Conservation (phyloP, 30 jellyfish, hydroid and myxozoan genomes). For the Aurelia sp. region DNA sequence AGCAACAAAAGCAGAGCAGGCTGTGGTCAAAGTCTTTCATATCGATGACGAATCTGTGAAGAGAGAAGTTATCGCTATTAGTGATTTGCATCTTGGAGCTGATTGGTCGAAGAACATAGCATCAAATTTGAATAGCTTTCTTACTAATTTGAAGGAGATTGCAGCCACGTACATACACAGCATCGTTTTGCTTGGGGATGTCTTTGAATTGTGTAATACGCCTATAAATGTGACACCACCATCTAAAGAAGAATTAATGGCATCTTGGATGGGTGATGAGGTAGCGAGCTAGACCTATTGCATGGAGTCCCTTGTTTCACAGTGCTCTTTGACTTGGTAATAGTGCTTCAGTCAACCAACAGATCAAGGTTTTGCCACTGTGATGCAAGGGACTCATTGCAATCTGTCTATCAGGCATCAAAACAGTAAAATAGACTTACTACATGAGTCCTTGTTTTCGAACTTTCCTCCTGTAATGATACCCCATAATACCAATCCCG, state of each 20-base stretch:
- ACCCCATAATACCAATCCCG: too few relatives aligned
- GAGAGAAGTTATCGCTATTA: slow-evolving; percentile 45
- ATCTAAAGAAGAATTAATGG: slow-evolving; percentile 32
- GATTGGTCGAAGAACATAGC: slow-evolving; percentile 47
- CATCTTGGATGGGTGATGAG: slow-evolving; percentile 45
- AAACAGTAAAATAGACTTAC: too few relatives aligned
- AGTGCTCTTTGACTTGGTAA: too few relatives aligned
- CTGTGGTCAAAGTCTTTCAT: slow-evolving; percentile 14
- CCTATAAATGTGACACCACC: slow-evolving; percentile 64
- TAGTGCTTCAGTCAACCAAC: too few relatives aligned
- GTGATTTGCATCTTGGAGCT: slow-evolving; percentile 64
- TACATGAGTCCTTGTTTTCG: too few relatives aligned
- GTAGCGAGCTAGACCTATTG: not conserved
- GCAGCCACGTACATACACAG: slow-evolving; percentile 44
- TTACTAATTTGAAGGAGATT: slow-evolving; percentile 25
- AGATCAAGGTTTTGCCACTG: too few relatives aligned
- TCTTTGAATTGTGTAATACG: slow-evolving; percentile 45
- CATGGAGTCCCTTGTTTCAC: too few relatives aligned
- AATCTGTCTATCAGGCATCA: too few relatives aligned
- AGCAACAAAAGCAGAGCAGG: slow-evolving; percentile 29
- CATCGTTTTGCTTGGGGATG: slow-evolving; percentile 53
- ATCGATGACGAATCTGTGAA: slow-evolving; percentile 35
- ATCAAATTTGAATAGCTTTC: slow-evolving; percentile 28
- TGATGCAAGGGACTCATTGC: too few relatives aligned
- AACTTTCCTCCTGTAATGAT: too few relatives aligned